Evolutionary conservation across 2,888 invertebrate genomes (phyloP), one percentile per base, ranked within the genome.

Genomic region (Parnassius glacialis): DNA sequence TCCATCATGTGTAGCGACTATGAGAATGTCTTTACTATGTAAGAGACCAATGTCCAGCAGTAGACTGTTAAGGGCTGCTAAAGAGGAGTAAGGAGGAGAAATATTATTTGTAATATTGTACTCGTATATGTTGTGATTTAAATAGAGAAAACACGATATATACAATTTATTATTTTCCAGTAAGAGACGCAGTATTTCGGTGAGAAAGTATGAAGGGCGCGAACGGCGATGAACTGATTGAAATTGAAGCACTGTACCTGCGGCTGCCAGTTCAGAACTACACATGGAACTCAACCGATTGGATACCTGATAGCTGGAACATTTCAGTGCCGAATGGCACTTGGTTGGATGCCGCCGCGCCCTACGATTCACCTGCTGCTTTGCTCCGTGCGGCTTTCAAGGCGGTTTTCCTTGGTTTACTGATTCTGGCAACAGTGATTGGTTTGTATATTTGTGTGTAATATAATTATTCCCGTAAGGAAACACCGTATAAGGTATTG

Each of bases 301-400:
- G 85, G 86, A 77, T 78, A 62, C 77, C 81, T 59, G 70, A 72
- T 63, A 70, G 74, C 64, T 87, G 86, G 87, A 90, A 89, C 70
- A 75, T 74, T 70, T 85, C 86, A 53, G 74, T 76, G 66, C 75
- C 82, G 65, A 88, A 89, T 77, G 71, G 76, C 70, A 87, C 87
- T 67, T 85, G 85, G 85, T 84, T 84, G 86, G 84, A 81, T 67
- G 76, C 80, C 75, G 78, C 84, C 83, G 87, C 84, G 84, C 86
- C 90, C 80, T 88, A 88, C 75, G 92, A 92, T 69, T 79, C 89
- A 64, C 83, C 92, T 57, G 86, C 92, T 65, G 91, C 92, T 65
- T 88, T 95, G 73, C 84, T 94, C 65, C 92, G 94, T 66, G 94
- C 94, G 78, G 93, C 95, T 62, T 90, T 85, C 70, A 94, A 93